Evolutionary conservation across 1,140 invertebrate genomes (phyloP).

Genomic region (Glossosoma conforme): DNA sequence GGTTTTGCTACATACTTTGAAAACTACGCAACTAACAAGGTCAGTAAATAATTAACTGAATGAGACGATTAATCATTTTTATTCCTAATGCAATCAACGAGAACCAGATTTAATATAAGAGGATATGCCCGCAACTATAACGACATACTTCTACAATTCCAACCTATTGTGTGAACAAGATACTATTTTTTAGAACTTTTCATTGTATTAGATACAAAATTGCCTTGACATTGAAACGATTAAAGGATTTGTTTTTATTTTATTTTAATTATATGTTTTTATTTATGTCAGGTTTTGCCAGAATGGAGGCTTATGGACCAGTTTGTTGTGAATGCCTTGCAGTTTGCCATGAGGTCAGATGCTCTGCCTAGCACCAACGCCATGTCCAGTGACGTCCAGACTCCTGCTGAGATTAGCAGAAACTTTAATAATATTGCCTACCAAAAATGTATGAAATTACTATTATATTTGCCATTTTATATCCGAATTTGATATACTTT

Average conservation of each 20-base stretch:
- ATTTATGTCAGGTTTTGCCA: conserved; percentile 23
- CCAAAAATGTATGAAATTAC: conserved; percentile 49
- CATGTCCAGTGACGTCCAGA: conserved; percentile 66
- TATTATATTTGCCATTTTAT: background rate
- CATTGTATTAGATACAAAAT: no score
- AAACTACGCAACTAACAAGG: conserved; percentile 45
- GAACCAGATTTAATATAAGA: background rate
- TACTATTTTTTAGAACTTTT: no score
- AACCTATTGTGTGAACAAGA: no score
- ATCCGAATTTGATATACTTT: background rate
- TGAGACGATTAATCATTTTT: background rate
- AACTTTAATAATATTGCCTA: conserved; percentile 83
- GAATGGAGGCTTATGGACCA: conserved; percentile 75
- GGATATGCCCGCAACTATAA: background rate
- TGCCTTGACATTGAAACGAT: no score
- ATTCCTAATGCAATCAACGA: background rate
- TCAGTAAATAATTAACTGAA: conserved; percentile 32
- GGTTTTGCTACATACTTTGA: conserved; percentile 62
- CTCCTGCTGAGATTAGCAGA: conserved; percentile 65
- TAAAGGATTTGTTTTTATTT: background rate
- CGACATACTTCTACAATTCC: background rate
- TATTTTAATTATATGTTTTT: background rate
- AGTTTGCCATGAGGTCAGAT: conserved; percentile 61
- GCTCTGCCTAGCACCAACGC: conserved; percentile 61
- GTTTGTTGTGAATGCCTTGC: conserved; percentile 66